A percentile compares a stretch with the other conserved stretches of the same genome.
Conservation (phyloP, 1,140 invertebrate genomes). For the Kradibia gibbosae region DNA sequence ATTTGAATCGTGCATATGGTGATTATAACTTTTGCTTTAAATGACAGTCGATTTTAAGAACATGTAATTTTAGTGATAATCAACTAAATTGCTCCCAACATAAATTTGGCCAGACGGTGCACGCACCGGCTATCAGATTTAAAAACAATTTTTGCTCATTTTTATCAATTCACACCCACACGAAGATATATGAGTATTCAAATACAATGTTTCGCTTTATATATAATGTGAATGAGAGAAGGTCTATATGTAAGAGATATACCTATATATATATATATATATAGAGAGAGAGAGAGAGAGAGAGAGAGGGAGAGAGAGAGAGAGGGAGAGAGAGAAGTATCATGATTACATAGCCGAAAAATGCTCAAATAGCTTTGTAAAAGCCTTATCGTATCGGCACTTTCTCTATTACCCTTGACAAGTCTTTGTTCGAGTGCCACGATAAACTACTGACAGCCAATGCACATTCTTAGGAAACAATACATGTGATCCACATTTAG, state of each 20-base stretch:
- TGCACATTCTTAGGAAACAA: conserved; percentile 19
- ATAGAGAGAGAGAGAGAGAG: neutral
- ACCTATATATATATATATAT: no score
- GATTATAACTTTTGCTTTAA: conserved; percentile 5
- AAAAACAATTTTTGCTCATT: conserved; percentile 7
- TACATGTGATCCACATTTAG: conserved; percentile 30
- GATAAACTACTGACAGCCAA: conserved; percentile 31
- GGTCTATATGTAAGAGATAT: no score
- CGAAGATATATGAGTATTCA: neutral
- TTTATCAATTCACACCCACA: conserved; percentile 12
- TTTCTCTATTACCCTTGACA: conserved; percentile 4
- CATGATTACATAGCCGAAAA: conserved; percentile 1
- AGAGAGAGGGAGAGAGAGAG: neutral
- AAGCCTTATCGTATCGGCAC: conserved; percentile 23
- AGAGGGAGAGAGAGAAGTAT: neutral
- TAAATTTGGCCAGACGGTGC: neutral
- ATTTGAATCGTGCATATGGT: neutral
- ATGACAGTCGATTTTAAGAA: conserved; percentile 7
- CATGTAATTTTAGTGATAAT: conserved; percentile 19
- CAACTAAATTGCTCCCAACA: neutral
- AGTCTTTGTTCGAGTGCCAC: conserved; percentile 14
- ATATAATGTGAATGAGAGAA: no score
- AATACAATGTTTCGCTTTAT: conserved; percentile 7
- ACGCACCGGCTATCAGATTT: neutral
- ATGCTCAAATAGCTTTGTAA: conserved; percentile 24